A percentile compares a stretch with the other conserved stretches of the same genome.
Evolutionary conservation across 2,797 vertebrate species (phyloP).

Genomic region (Danio choprae): DNA sequence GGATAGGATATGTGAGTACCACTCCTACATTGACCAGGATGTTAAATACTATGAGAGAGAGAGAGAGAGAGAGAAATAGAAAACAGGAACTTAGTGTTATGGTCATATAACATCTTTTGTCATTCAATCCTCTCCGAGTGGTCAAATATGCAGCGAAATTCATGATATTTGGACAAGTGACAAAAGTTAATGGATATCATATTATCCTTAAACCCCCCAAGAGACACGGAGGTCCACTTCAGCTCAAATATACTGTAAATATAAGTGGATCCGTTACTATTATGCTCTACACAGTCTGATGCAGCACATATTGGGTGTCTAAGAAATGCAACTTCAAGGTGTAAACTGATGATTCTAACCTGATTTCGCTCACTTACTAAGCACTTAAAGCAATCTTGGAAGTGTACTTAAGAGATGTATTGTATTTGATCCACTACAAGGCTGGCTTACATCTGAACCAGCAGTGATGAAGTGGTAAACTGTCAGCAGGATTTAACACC

Average conservation of each 20-base stretch:
- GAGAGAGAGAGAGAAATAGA: conserved; percentile 11
- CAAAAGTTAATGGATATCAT: conserved; percentile 42
- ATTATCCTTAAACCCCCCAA: conserved; percentile 18
- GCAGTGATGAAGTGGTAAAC: conserved; percentile 14
- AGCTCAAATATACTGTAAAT: conserved; percentile 55
- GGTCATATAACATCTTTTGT: background rate
- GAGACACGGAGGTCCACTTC: conserved; percentile 36
- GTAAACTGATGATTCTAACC: conserved; percentile 58
- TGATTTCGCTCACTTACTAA: conserved; percentile 40
- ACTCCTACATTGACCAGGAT: conserved; percentile 96
- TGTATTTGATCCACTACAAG: conserved; percentile 42
- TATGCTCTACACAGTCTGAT: conserved; percentile 40
- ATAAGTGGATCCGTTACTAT: conserved; percentile 56
- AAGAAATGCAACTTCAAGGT: conserved; percentile 53
- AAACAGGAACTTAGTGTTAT: conserved; percentile 6
- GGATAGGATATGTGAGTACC: conserved; percentile 95
- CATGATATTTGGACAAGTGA: conserved; percentile 5
- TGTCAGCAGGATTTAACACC: conserved; percentile 11
- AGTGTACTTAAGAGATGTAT: conserved; percentile 44
- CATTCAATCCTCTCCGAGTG: conserved; percentile 7
- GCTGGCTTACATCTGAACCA: conserved; percentile 19
- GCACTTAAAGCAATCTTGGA: conserved; percentile 53
- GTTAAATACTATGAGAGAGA: conserved; percentile 86
- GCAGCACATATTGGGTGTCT: conserved; percentile 55
- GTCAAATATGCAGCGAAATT: conserved; percentile 18